These are phyloP conservation scores for Callosobruchus maculatus DNA, from an alignment of 2,888 invertebrate species.

Conservation along the genomic window DNA sequence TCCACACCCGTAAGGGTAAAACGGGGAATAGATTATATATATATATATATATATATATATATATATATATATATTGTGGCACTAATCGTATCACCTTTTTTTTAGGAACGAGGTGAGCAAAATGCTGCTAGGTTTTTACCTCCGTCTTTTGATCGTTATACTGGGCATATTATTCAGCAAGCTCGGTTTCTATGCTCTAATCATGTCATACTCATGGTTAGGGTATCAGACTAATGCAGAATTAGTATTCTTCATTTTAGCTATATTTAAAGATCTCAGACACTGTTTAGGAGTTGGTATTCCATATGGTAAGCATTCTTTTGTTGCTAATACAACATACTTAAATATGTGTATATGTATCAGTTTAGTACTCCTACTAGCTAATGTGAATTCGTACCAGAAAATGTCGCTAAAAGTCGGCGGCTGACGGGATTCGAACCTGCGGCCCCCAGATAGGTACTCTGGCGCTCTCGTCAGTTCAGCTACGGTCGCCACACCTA, in stretches of 20 bases:
- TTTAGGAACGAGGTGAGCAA: constrained; percentile 65
- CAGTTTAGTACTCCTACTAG: no score
- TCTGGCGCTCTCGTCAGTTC: no score
- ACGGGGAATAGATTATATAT: no score
- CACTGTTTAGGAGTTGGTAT: constrained; percentile 86
- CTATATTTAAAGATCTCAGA: constrained; percentile 43
- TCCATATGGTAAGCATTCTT: constrained; percentile 60
- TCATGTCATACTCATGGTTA: constrained; percentile 29
- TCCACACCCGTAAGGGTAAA: no score
- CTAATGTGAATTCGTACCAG: no score
- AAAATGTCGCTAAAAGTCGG: no score
- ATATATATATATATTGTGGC: no score
- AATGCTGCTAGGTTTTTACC: constrained; percentile 38
- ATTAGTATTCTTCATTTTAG: constrained; percentile 23
- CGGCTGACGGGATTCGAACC: no score
- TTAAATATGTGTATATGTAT: constrained; percentile 9
- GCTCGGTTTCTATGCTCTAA: constrained; percentile 29
- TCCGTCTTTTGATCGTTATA: constrained; percentile 36
- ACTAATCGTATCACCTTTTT: constrained; percentile 8
- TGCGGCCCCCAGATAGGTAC: no score
- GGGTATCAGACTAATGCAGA: constrained; percentile 29
- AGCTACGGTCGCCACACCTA: no score
- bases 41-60: no score
- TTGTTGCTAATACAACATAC: constrained; percentile 20
- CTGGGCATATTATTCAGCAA: constrained; percentile 34